Conservation (phyloP, 2,797 vertebrate species). For the Trematocara caparti region DNA sequence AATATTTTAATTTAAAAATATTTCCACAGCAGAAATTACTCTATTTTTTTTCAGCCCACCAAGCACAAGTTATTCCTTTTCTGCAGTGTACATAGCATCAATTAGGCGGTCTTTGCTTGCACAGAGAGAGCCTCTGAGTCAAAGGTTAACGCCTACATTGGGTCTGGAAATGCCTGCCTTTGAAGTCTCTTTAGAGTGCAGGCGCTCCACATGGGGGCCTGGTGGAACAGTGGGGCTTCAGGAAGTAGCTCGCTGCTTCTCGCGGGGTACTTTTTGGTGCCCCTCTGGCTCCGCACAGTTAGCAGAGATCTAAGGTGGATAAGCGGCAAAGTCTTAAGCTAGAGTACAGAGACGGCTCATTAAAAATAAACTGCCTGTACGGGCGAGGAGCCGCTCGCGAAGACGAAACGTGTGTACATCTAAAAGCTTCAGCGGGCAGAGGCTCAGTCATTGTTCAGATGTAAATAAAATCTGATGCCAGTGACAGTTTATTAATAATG, state of each 20-base stretch:
- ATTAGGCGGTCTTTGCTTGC: slow-evolving; percentile 46
- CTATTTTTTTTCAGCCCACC: neutral
- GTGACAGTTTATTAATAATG: slow-evolving; percentile 13
- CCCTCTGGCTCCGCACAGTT: slow-evolving; percentile 25
- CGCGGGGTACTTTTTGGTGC: slow-evolving; percentile 22
- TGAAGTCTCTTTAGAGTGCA: slow-evolving; percentile 73
- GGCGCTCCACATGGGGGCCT: slow-evolving; percentile 43
- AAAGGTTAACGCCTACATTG: slow-evolving; percentile 75
- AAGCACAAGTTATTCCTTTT: slow-evolving; percentile 22
- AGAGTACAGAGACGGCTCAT: neutral
- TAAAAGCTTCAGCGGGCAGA: neutral
- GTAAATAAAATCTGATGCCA: slow-evolving; percentile 20
- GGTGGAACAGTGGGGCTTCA: slow-evolving; percentile 41
- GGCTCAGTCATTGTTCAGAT: neutral
- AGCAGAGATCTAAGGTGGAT: slow-evolving; percentile 9
- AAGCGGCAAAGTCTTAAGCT: slow-evolving; percentile 5
- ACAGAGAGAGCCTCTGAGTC: slow-evolving; percentile 56
- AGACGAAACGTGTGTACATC: neutral
- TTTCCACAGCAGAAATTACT: neutral
- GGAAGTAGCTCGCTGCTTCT: slow-evolving; percentile 46
- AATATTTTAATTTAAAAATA: neutral
- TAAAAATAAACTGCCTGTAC: slow-evolving; percentile 14
- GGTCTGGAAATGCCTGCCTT: slow-evolving; percentile 65
- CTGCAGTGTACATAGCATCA: slow-evolving; percentile 24
- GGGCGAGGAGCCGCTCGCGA: neutral